Conservation (phyloP, 2,888 invertebrate species). For the Melinaea marsaeus region DNA sequence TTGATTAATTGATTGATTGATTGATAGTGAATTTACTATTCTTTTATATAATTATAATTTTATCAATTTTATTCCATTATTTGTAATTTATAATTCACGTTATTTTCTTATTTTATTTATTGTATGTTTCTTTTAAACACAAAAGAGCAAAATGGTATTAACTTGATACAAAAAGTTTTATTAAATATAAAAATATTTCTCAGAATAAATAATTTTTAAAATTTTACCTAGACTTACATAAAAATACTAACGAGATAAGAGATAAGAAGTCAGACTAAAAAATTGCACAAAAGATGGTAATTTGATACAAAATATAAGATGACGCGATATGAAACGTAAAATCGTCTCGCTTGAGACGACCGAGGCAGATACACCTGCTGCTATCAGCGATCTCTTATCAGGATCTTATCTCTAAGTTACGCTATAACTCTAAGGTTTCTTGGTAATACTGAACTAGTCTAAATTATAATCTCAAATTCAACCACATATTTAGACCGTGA, state of each 20-base stretch:
- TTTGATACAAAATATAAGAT: conserved; percentile 2
- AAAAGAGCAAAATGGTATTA: no score
- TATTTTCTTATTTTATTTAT: no score
- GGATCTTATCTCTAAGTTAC: conserved; percentile 4
- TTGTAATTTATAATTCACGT: no score
- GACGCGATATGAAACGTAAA: neutral
- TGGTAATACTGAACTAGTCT: neutral
- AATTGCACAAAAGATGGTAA: neutral
- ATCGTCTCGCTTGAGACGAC: conserved; percentile 5
- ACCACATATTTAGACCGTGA: neutral
- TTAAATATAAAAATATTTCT: no score
- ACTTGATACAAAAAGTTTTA: no score
- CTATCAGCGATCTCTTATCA: neutral
- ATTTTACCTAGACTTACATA: neutral
- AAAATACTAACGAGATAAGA: neutral
- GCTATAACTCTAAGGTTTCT: neutral
- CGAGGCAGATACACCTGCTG: neutral
- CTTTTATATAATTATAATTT: no score
- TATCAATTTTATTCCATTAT: no score
- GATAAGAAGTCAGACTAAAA: neutral
- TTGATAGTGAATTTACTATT: no score
- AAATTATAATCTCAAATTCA: neutral
- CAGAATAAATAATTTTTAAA: no score
- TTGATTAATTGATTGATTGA: no score
- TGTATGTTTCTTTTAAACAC: no score